These are phyloP conservation scores for Margaritifera margaritifera DNA, from an alignment of 2,888 invertebrate species.

Conservation along the genomic window DNA sequence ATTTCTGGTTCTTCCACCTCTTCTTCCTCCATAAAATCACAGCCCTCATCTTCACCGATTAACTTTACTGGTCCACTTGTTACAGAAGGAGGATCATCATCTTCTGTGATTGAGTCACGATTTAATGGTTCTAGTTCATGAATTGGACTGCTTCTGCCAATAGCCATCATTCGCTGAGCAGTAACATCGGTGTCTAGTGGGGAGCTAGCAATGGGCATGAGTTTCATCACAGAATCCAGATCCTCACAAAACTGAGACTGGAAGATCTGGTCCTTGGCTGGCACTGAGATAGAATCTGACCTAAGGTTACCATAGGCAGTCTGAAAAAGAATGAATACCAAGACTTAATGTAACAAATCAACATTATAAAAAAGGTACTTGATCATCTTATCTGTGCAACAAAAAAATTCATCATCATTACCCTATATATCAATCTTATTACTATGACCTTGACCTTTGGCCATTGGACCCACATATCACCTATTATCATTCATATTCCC, in stretches of 20 bases:
- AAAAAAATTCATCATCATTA: no score
- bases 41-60: slow-evolving; percentile 49
- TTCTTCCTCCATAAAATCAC: slow-evolving; percentile 37
- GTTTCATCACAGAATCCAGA: slow-evolving; percentile 46
- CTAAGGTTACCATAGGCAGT: slow-evolving; percentile 29
- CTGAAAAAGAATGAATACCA: slow-evolving; percentile 14
- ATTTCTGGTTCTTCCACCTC: slow-evolving; percentile 40
- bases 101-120: slow-evolving; percentile 35
- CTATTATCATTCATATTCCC: no score
- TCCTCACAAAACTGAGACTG: slow-evolving; percentile 47
- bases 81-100: slow-evolving; percentile 18
- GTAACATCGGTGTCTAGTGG: slow-evolving; percentile 61
- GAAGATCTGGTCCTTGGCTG: slow-evolving; percentile 8
- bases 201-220: slow-evolving; percentile 68
- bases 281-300: slow-evolving; percentile 6
- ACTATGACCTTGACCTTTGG: no score
- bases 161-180: slow-evolving; percentile 12
- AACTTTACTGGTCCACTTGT: slow-evolving; percentile 47
- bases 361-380: no score
- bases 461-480: no score
- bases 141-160: slow-evolving; percentile 35
- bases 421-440: no score
- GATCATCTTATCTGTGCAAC: no score
- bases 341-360: no score
- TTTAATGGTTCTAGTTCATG: slow-evolving; percentile 39